Percentiles rank a stretch among this genome's conserved stretches.
Evolutionary conservation across 2,797 vertebrate species (phyloP).

Genomic region (Enteromius afrohamiltoni): DNA sequence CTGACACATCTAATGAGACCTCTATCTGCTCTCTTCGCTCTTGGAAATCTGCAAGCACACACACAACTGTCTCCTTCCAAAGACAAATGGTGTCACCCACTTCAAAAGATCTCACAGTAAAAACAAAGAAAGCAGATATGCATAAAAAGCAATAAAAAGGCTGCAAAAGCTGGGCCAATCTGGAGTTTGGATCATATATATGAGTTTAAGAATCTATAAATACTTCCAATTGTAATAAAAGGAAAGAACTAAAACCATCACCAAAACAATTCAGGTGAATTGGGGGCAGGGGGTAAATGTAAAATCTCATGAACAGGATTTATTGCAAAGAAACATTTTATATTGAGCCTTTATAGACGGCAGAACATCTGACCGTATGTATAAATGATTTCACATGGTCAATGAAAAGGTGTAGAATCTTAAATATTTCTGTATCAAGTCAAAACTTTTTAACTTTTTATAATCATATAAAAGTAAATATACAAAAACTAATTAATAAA

Average conservation of each 20-base stretch:
- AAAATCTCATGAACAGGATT: neutral
- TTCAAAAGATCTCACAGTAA: conserved; percentile 4
- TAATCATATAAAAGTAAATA: neutral
- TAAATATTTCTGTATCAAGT: neutral
- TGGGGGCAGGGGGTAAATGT: too few species aligned
- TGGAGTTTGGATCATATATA: neutral
- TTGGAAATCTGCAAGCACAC: conserved; percentile 38
- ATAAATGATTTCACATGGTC: neutral
- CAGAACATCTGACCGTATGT: neutral
- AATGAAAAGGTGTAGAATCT: neutral
- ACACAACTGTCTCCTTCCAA: conserved; percentile 29
- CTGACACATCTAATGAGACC: conserved; percentile 54
- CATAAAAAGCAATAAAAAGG: neutral
- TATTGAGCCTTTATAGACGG: neutral
- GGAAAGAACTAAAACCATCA: neutral
- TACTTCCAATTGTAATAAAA: neutral
- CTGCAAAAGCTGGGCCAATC: neutral
- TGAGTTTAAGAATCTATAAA: neutral
- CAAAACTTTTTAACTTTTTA: neutral
- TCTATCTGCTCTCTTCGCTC: conserved; percentile 2
- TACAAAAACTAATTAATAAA: neutral
- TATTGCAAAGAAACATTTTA: neutral
- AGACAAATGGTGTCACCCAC: conserved; percentile 26
- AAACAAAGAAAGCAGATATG: neutral
- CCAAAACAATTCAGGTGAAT: too few species aligned